Evolutionary conservation across 2,797 vertebrate species (phyloP), one percentile per base, ranked within the genome.

Genomic region (Crocodylus rhombifer): DNA sequence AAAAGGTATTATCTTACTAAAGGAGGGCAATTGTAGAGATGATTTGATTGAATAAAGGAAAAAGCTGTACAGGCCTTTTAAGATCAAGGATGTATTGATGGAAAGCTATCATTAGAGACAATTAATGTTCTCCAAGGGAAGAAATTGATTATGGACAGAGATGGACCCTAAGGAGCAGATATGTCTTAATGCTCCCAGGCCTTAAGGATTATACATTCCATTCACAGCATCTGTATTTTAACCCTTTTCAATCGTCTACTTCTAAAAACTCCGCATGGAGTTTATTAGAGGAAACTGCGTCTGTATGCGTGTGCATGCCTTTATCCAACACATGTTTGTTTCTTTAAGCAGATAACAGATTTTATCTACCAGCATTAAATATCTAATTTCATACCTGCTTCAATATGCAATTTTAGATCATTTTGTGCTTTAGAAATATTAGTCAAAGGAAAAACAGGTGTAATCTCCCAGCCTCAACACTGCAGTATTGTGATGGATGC

Each of bases 61-160:
- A 98, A 97, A 97, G 97, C 97, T 92, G 97, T 98, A 97, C 97
- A 97, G 98, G 97, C 98, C 98, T 98, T 98, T 98, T 98, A 98
- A 98, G 98, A 98, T 99, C 98, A 99, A 99, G 98, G 98, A 98
- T 98, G 98, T 98, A 98, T 99, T 99, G 98, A 99, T 98, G 98
- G 98, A 99, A 99, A 98, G 98, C 98, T 99, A 98, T 99, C 98
- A 99, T 99, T 99, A 99, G 98, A 98, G 98, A 98, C 98, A 99
- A 99, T 99, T 99, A 99, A 99, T 98, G 98, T 97, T 97, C 97
- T 98, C 98, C 97, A 97, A 98, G 98, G 98, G 98, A 98, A 98
- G 98, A 98, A 98, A 98, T 99, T 99, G 98, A 99, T 99, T 99
- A 99, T 98, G 98, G 98, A 97, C 98, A 98, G 98, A 98, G 98